A percentile compares a stretch with the other conserved stretches of the same genome.
Evolutionary conservation across 1,140 invertebrate genomes (phyloP).

Genomic region (Ganaspis sp.): DNA sequence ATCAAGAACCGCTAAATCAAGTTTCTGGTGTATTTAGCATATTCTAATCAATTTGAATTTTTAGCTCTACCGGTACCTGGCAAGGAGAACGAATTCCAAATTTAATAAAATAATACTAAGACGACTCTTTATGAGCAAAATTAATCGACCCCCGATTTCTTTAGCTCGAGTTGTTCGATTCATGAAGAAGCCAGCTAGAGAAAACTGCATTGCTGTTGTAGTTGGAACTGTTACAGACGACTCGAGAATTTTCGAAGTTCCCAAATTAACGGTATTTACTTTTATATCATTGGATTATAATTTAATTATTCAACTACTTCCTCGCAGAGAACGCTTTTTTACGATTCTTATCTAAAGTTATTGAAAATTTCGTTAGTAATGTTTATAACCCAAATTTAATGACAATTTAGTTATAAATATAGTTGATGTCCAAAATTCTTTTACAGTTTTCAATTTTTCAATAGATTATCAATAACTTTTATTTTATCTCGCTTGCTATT

Average conservation of each 20-base stretch:
- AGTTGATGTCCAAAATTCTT: too few species aligned
- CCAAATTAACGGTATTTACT: conserved; percentile 89
- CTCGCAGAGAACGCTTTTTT: too few species aligned
- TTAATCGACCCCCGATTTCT: conserved; percentile 95
- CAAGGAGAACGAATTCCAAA: conserved; percentile 94
- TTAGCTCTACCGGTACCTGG: conserved; percentile 97
- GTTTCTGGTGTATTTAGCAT: background rate
- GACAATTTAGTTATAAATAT: too few species aligned
- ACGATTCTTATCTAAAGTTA: too few species aligned
- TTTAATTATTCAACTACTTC: too few species aligned
- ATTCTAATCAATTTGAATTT: conserved; percentile 57
- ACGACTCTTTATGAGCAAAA: conserved; percentile 98
- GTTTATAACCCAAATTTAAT: too few species aligned
- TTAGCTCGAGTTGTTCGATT: conserved; percentile 89
- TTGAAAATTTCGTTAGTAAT: too few species aligned
- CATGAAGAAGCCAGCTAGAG: conserved; percentile 91
- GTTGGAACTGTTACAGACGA: conserved; percentile 98
- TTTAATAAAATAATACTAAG: conserved; percentile 98
- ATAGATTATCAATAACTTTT: background rate
- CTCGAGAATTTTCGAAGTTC: conserved; percentile 90
- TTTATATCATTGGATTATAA: background rate
- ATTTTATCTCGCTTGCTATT: background rate
- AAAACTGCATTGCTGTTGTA: conserved; percentile 93
- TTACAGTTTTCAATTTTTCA: too few species aligned
- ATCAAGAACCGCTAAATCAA: too few species aligned